phyloP scores from a whole-genome alignment of 2,113 vertebrate species.

The Oncorhynchus tshawytscha region DNA sequence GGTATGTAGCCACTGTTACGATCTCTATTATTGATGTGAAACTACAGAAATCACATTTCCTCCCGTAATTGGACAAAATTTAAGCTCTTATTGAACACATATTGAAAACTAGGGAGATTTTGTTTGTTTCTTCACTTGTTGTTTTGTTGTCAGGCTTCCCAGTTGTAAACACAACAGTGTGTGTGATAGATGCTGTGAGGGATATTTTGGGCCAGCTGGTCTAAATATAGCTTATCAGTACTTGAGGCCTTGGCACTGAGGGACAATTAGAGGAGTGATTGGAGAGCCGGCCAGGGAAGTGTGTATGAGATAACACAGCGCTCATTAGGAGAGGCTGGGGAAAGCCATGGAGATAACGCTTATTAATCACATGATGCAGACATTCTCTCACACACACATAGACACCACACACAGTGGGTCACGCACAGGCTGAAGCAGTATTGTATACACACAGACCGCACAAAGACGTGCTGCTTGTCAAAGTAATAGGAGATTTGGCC shows the following conservation, averaged over 20 bases:
- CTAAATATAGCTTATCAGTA: constrained; percentile 52
- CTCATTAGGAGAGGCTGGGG: constrained; percentile 48
- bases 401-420: constrained; percentile 1
- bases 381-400: neutral
- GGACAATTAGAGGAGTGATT: constrained; percentile 34
- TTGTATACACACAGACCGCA: neutral
- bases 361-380: constrained; percentile 32
- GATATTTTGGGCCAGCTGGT: constrained; percentile 26
- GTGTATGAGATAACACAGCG: constrained; percentile 60
- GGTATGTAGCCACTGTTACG: neutral
- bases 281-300: constrained; percentile 45
- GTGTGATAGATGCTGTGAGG: constrained; percentile 18
- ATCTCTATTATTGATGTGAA: neutral
- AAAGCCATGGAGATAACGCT: constrained; percentile 52
- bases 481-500: neutral
- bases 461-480: neutral
- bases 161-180: constrained; percentile 3
- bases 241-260: constrained; percentile 32
- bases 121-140: neutral
- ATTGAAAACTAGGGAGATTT: neutral
- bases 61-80: neutral
- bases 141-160: neutral
- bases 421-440: neutral
- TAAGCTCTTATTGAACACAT: neutral
- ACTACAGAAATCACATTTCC: neutral